These are phyloP conservation scores for Jacana jacana DNA, from an alignment of 2,113 vertebrate species.

Conservation along the genomic window DNA sequence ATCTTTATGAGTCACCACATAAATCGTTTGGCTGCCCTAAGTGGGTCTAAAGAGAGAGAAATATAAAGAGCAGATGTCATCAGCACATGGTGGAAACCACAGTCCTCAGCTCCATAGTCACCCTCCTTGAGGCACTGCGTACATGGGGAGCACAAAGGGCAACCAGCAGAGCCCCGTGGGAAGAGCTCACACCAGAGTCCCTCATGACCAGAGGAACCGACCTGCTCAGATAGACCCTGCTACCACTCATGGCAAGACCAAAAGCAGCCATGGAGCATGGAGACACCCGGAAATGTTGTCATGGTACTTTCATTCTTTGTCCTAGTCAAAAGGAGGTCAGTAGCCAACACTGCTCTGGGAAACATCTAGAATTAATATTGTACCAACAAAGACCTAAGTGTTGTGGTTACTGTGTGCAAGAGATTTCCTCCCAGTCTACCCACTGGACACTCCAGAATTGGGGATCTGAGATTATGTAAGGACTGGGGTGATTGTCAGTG, in stretches of 20 bases:
- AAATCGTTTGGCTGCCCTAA: constrained; percentile 1
- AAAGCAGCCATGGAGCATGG: background rate
- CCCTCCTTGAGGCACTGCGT: background rate
- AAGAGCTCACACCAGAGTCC: background rate
- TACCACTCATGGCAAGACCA: background rate
- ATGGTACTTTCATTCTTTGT: background rate
- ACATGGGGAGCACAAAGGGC: fast-evolving
- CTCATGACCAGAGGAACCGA: background rate
- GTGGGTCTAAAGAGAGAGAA: background rate
- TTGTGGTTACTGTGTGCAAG: background rate
- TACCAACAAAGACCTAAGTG: background rate
- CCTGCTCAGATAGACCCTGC: background rate
- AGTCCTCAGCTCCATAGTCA: background rate
- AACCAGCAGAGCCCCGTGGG: fast-evolving
- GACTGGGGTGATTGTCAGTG: background rate
- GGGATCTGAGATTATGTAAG: background rate
- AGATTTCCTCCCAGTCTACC: background rate
- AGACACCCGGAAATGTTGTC: background rate
- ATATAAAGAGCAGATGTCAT: background rate
- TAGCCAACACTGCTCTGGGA: background rate
- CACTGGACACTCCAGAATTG: background rate
- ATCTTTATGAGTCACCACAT: constrained; percentile 21
- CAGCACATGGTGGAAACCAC: background rate
- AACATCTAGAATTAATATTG: background rate
- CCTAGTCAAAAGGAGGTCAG: background rate